phyloP scores from a whole-genome alignment of 2,888 invertebrate genomes.

The Agrotis exclamationis region DNA sequence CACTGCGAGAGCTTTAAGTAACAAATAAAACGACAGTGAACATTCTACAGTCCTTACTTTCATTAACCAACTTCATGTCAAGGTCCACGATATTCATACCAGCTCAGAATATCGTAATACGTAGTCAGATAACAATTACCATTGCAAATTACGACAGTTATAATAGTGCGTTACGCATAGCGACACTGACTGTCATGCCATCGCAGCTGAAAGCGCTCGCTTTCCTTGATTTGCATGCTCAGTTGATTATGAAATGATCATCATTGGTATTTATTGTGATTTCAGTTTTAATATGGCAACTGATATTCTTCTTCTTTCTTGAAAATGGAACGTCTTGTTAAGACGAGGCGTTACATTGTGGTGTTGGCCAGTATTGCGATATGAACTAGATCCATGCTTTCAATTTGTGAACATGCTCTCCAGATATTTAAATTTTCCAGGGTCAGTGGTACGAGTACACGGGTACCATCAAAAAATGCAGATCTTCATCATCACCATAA shows the following conservation, averaged over 20 bases:
- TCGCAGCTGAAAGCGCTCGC: slow-evolving; percentile 62
- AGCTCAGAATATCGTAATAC: slow-evolving; percentile 40
- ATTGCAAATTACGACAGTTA: slow-evolving; percentile 56
- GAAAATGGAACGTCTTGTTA: too few relatives aligned
- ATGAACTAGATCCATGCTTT: too few relatives aligned
- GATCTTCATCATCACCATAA: not conserved
- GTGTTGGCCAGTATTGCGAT: too few relatives aligned
- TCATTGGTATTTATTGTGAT: slow-evolving; percentile 31
- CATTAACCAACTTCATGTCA: slow-evolving; percentile 48
- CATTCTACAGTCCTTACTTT: slow-evolving; percentile 42
- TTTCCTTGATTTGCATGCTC: slow-evolving; percentile 71
- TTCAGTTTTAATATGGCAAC: not conserved
- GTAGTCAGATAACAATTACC: slow-evolving; percentile 50
- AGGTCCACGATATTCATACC: slow-evolving; percentile 41
- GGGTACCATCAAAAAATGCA: too few relatives aligned
- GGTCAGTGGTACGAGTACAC: too few relatives aligned
- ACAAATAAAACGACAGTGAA: slow-evolving; percentile 19
- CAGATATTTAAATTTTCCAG: not conserved
- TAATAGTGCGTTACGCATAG: slow-evolving; percentile 39
- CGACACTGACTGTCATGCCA: slow-evolving; percentile 45
- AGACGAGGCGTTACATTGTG: too few relatives aligned
- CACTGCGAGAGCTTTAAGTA: slow-evolving; percentile 1
- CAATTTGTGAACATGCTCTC: too few relatives aligned
- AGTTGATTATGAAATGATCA: slow-evolving; percentile 48
- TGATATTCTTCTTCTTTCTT: not conserved